phyloP scores from a whole-genome alignment of 2,113 vertebrate genomes.

The Calidris pugnax region DNA sequence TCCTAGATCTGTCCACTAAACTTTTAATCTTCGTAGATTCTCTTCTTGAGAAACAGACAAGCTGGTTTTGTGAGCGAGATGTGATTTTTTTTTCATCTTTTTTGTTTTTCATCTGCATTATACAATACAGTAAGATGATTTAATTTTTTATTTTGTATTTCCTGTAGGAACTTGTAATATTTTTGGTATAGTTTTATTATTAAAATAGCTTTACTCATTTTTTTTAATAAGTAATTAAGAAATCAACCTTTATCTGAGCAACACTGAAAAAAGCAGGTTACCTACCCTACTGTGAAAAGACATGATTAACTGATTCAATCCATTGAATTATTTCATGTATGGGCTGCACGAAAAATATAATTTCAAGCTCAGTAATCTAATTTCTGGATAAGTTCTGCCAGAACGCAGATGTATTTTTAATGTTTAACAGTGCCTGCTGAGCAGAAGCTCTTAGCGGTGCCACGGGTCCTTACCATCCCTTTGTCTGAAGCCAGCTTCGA shows the following conservation, averaged over 20 bases:
- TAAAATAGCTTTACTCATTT: not conserved
- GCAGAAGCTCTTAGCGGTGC: not conserved
- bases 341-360: not conserved
- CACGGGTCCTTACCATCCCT: not conserved
- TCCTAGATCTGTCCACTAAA: not conserved
- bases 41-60: not conserved
- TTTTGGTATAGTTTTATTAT: not conserved
- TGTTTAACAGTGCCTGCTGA: not conserved
- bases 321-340: not conserved
- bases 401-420: not conserved
- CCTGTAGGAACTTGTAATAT: not conserved
- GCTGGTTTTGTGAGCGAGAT: not conserved
- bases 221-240: not conserved
- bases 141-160: not conserved
- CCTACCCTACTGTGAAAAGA: not conserved
- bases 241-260: not conserved
- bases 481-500: constrained; percentile 2
- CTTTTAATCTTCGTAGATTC: not conserved
- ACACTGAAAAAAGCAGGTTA: not conserved
- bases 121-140: not conserved
- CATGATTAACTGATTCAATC: not conserved
- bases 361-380: not conserved
- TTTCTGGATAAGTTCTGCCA: not conserved
- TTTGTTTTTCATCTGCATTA: not conserved
- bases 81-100: not conserved